These are phyloP conservation scores for Lottia gigantea DNA, from an alignment of 2,888 invertebrate genomes.

Conservation along the genomic window DNA sequence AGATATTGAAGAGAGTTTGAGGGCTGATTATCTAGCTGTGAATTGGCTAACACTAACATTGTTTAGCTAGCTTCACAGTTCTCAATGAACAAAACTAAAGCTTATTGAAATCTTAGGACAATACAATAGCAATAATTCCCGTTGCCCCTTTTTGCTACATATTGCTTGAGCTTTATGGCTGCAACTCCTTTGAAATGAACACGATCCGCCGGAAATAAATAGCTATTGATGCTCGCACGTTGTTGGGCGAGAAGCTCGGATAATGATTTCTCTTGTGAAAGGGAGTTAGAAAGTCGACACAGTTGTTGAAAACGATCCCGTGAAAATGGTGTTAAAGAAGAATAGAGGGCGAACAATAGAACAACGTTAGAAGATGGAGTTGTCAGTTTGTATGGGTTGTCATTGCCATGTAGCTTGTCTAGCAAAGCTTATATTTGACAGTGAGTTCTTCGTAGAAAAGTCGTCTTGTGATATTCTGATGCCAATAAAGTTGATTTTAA, in stretches of 20 bases:
- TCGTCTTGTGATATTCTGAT: no score
- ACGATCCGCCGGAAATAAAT: slow-evolving; percentile 25
- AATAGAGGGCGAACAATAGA: neutral
- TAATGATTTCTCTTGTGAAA: slow-evolving; percentile 7
- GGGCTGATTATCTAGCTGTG: slow-evolving; percentile 9
- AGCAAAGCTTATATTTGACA: no score
- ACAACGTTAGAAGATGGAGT: neutral
- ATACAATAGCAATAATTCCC: slow-evolving; percentile 12
- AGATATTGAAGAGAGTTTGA: slow-evolving; percentile 7
- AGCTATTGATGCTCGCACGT: slow-evolving; percentile 22
- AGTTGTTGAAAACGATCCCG: slow-evolving; percentile 10
- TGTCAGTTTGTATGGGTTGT: slow-evolving; percentile 2
- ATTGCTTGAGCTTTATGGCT: slow-evolving; percentile 27
- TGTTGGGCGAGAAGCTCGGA: slow-evolving; percentile 12
- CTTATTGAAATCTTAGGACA: slow-evolving; percentile 14
- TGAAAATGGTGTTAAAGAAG: neutral
- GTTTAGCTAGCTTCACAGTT: slow-evolving; percentile 16
- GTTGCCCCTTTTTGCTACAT: slow-evolving; percentile 26
- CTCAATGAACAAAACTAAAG: slow-evolving; percentile 17
- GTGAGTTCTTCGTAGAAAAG: no score
- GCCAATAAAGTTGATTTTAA: no score
- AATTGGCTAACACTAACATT: slow-evolving; percentile 13
- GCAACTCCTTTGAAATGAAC: slow-evolving; percentile 12
- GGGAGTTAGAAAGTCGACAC: slow-evolving; percentile 8
- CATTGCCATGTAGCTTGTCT: neutral